A percentile compares a stretch with the other conserved stretches of the same genome.
Evolutionary conservation across 2,113 vertebrate genomes (phyloP).

Genomic region (Pygoscelis adeliae): DNA sequence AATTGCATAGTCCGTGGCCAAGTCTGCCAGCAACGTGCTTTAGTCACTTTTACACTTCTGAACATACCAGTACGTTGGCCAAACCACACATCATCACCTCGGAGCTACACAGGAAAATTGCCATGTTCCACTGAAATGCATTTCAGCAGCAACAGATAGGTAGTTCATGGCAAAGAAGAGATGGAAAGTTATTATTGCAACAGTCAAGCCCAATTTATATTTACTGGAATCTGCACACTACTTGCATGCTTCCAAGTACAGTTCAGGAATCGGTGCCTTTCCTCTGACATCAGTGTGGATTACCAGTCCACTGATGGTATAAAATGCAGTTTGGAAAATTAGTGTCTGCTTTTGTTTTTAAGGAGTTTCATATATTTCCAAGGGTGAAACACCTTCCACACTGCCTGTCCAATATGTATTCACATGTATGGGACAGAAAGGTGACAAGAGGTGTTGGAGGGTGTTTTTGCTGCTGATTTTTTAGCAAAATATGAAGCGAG

Average conservation of each 20-base stretch:
- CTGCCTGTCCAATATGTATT: not conserved
- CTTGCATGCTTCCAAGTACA: not conserved
- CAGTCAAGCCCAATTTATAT: not conserved
- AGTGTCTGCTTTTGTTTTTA: not conserved
- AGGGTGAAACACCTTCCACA: not conserved
- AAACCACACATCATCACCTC: constrained; percentile 50
- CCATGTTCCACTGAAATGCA: not conserved
- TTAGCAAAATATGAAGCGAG: not conserved
- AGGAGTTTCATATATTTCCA: not conserved
- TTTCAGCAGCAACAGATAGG: not conserved
- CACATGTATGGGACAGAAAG: not conserved
- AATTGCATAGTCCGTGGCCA: not conserved
- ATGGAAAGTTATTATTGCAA: constrained; percentile 3
- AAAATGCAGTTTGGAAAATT: not conserved
- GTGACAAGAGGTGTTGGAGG: not conserved
- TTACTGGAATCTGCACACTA: not conserved
- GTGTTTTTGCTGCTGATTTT: not conserved
- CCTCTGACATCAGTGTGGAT: not conserved
- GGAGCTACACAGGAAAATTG: not conserved
- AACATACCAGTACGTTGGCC: not conserved
- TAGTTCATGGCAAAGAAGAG: not conserved
- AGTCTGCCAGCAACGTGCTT: constrained; percentile 55
- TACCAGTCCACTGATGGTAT: not conserved
- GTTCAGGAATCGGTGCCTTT: not conserved
- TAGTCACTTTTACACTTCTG: not conserved